Conservation (phyloP, 2,113 vertebrate species). For the Addax nasomaculatus region DNA sequence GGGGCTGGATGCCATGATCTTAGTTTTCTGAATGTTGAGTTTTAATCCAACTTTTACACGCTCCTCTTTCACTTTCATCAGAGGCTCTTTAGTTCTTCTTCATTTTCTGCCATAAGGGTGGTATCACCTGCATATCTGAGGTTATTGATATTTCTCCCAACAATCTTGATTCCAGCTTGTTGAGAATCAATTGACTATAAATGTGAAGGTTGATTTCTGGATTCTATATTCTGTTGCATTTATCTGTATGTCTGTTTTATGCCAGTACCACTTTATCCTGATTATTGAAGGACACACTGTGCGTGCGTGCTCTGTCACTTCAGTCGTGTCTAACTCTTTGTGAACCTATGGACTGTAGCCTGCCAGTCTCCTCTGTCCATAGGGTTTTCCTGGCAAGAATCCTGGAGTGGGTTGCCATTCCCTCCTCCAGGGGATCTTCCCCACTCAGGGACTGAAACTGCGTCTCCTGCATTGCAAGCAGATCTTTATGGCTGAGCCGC, state of each 20-base stretch:
- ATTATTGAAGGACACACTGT: background rate
- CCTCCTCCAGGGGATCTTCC: background rate
- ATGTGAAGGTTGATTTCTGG: background rate
- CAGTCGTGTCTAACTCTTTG: background rate
- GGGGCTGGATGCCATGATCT: background rate
- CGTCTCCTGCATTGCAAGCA: background rate
- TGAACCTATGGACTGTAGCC: background rate
- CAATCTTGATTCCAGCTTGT: background rate
- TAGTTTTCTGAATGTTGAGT: background rate
- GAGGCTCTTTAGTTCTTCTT: background rate
- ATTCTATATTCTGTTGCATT: background rate
- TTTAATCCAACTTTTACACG: background rate
- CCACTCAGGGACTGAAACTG: background rate
- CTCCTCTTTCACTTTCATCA: background rate
- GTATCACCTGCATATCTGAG: background rate
- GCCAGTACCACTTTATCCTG: background rate
- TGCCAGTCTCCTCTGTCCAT: background rate
- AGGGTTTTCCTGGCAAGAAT: background rate
- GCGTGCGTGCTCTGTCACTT: background rate
- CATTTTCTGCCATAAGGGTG: background rate
- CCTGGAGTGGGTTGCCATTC: background rate
- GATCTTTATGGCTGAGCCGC: background rate
- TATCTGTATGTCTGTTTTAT: too few species aligned
- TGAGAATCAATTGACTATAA: background rate
- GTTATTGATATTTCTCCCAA: background rate